phyloP scores from a whole-genome alignment of 2,113 vertebrate genomes.

The Elaphurus davidianus region DNA sequence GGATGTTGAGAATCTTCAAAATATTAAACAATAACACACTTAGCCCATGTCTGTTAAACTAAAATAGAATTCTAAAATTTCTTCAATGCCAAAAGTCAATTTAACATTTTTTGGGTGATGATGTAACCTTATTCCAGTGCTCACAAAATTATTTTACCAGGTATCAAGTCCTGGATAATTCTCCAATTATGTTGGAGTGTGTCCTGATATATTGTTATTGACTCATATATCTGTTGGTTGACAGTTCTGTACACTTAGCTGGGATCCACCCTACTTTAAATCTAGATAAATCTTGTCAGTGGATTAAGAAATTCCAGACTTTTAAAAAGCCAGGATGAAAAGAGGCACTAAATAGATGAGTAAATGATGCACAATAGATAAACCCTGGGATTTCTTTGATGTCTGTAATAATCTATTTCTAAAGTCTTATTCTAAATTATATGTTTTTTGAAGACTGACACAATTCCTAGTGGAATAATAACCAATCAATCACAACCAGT shows the following conservation, averaged over 20 bases:
- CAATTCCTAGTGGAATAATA: not conserved
- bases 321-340: not conserved
- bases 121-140: not conserved
- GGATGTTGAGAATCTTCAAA: not conserved
- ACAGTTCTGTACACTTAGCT: not conserved
- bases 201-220: not conserved
- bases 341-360: not conserved
- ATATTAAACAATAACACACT: not conserved
- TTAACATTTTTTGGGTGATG: not conserved
- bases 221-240: not conserved
- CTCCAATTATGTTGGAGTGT: not conserved
- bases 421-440: slow-evolving; percentile 5
- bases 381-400: not conserved
- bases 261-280: not conserved
- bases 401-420: not conserved
- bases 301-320: not conserved
- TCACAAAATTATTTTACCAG: not conserved
- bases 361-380: not conserved
- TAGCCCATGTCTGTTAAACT: not conserved
- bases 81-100: not conserved
- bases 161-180: not conserved
- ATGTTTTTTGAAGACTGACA: not conserved
- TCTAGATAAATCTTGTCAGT: not conserved
- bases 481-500: not conserved
- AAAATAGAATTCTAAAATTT: not conserved